A percentile compares a stretch with the other conserved stretches of the same genome.
These are phyloP conservation scores for Aptenodytes patagonicus DNA, from an alignment of 2,113 vertebrate genomes.

Conservation along the genomic window DNA sequence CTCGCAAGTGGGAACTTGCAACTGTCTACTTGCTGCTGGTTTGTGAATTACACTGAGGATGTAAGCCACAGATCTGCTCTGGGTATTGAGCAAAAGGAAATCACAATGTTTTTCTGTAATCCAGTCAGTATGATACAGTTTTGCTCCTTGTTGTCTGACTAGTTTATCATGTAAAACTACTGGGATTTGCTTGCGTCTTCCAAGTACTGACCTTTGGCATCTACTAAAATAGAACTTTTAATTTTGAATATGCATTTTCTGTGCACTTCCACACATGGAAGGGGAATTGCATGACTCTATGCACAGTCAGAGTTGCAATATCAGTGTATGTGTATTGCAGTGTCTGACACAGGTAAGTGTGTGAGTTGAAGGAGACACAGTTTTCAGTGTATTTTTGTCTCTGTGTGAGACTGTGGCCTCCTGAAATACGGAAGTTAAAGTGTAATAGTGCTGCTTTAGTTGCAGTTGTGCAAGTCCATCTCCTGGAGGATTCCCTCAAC, in stretches of 20 bases:
- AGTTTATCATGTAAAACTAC: background rate
- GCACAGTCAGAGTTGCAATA: background rate
- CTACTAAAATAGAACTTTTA: background rate
- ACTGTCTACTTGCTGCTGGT: background rate
- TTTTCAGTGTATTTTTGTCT: background rate
- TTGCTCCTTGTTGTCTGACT: background rate
- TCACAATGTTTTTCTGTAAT: background rate
- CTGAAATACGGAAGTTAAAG: background rate
- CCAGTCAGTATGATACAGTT: background rate
- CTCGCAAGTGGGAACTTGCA: background rate
- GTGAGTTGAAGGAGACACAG: background rate
- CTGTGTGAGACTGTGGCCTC: background rate
- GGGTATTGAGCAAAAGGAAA: background rate
- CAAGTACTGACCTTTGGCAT: background rate
- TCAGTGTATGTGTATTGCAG: background rate
- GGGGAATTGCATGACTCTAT: rapidly evolving
- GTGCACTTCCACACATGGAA: background rate
- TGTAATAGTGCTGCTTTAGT: background rate
- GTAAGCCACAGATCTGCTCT: background rate
- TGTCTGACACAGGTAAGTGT: background rate
- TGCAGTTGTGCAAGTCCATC: background rate
- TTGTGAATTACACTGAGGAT: background rate
- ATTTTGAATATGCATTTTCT: background rate
- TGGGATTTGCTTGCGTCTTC: background rate
- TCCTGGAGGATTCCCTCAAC: background rate